phyloP scores from a whole-genome alignment of 2,888 invertebrate species.

The Odontocolon sp. region DNA sequence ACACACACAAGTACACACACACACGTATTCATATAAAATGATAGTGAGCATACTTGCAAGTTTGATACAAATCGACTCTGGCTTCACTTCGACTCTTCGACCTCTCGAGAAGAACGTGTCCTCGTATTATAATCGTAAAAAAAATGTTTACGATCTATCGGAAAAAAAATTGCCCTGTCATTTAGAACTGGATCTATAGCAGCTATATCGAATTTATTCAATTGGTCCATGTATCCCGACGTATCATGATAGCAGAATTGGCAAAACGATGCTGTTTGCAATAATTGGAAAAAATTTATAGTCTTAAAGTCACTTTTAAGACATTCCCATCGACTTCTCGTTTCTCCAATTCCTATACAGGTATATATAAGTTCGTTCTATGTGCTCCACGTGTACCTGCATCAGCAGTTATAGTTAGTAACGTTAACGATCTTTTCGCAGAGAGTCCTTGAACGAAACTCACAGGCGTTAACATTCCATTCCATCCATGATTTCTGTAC shows the following conservation, averaged over 20 bases:
- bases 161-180: constrained; percentile 38
- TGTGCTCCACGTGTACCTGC: neutral
- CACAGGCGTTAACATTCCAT: constrained; percentile 61
- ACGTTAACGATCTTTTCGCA: constrained; percentile 26
- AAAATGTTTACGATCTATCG: constrained; percentile 42
- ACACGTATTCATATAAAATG: neutral
- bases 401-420: neutral
- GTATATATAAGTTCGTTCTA: neutral
- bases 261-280: neutral
- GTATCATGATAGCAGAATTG: too few species aligned
- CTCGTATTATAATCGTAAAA: constrained; percentile 25
- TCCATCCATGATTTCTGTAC: constrained; percentile 54
- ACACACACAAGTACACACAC: neutral
- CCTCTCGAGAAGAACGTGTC: constrained; percentile 40
- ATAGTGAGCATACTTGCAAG: neutral
- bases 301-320: neutral
- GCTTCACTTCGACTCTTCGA: neutral
- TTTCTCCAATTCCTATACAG: neutral
- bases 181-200: neutral
- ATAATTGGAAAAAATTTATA: neutral
- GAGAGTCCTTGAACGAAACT: constrained; percentile 54
- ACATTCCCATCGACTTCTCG: neutral
- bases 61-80: neutral
- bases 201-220: constrained; percentile 6
- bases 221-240: neutral